Percentiles rank a stretch among this genome's conserved stretches.
phyloP scores from a whole-genome alignment of 2,113 vertebrate genomes.

The Gasterosteus aculeatus region DNA sequence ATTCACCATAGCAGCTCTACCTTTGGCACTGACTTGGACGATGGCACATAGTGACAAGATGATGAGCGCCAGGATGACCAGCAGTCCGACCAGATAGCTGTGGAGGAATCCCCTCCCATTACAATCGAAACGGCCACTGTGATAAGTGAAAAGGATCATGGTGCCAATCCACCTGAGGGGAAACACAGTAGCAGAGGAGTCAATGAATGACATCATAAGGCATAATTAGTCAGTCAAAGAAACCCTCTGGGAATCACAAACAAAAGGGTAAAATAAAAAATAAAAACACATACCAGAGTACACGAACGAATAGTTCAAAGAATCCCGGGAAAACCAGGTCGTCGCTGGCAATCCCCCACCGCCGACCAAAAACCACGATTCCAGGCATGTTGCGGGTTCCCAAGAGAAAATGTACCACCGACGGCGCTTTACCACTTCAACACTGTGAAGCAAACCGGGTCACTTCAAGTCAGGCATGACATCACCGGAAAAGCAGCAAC shows the following conservation, averaged over 20 bases:
- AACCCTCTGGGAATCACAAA: too few species aligned
- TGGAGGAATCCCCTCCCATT: conserved; percentile 83
- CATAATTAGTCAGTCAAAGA: not conserved
- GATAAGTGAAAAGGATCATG: conserved; percentile 83
- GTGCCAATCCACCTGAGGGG: conserved; percentile 89
- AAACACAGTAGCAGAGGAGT: not conserved
- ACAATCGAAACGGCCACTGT: conserved; percentile 86
- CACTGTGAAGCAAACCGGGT: not conserved
- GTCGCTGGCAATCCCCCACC: conserved; percentile 95
- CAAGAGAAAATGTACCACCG: not conserved
- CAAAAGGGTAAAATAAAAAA: too few species aligned
- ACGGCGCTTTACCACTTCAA: not conserved
- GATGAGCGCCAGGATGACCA: conserved; percentile 87
- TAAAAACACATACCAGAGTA: conserved; percentile 84
- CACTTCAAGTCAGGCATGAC: conserved; percentile 39
- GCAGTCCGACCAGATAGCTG: conserved; percentile 88
- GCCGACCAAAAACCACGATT: conserved; percentile 88
- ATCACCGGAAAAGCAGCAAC: conserved; percentile 5
- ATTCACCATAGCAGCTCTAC: conserved; percentile 67
- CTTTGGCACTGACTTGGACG: conserved; percentile 92
- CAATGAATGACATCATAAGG: not conserved
- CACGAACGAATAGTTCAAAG: conserved; percentile 87
- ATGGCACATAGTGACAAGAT: conserved; percentile 86
- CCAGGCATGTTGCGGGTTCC: conserved; percentile 85
- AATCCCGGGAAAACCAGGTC: conserved; percentile 93